Percentiles rank a stretch among this genome's conserved stretches.
These are phyloP conservation scores for Drosophila histrio DNA, from an alignment of 2,888 invertebrate species.

Conservation along the genomic window DNA sequence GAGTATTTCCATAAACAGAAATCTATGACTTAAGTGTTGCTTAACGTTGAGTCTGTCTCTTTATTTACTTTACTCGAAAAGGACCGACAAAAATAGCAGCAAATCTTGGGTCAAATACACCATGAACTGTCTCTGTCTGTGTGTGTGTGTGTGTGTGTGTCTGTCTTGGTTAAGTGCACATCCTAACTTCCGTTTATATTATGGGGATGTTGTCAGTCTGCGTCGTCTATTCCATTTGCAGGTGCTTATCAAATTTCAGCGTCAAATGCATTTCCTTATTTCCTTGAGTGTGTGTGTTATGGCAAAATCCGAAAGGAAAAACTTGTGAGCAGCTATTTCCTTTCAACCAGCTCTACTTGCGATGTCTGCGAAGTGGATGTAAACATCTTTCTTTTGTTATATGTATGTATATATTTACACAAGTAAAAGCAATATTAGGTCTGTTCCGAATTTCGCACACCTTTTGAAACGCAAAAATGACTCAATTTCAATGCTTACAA, in stretches of 20 bases:
- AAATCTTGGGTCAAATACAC: constrained; percentile 13
- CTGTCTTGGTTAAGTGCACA: constrained; percentile 37
- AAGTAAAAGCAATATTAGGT: constrained; percentile 8
- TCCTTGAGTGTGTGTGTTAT: constrained; percentile 18
- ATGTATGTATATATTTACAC: constrained; percentile 2
- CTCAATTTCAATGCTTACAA: background rate
- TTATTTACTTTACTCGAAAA: constrained; percentile 26
- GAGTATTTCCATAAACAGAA: constrained; percentile 29
- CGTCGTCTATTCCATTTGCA: constrained; percentile 32
- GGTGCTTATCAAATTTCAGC: constrained; percentile 43
- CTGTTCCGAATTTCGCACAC: constrained; percentile 8
- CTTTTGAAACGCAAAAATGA: background rate
- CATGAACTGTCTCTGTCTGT: background rate
- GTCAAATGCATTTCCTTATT: constrained; percentile 39
- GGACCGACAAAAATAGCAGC: constrained; percentile 31
- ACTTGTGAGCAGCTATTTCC: constrained; percentile 20
- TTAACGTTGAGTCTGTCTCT: constrained; percentile 9
- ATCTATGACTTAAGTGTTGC: constrained; percentile 38
- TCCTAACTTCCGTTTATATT: constrained; percentile 46
- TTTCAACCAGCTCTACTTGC: constrained; percentile 18
- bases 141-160: background rate
- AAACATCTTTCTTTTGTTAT: constrained; percentile 11
- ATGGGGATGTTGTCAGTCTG: constrained; percentile 4
- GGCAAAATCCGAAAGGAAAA: constrained; percentile 13
- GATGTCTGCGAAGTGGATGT: background rate